Conservation (phyloP, 2,797 vertebrate genomes). For the Melanotaenia boesemani region DNA sequence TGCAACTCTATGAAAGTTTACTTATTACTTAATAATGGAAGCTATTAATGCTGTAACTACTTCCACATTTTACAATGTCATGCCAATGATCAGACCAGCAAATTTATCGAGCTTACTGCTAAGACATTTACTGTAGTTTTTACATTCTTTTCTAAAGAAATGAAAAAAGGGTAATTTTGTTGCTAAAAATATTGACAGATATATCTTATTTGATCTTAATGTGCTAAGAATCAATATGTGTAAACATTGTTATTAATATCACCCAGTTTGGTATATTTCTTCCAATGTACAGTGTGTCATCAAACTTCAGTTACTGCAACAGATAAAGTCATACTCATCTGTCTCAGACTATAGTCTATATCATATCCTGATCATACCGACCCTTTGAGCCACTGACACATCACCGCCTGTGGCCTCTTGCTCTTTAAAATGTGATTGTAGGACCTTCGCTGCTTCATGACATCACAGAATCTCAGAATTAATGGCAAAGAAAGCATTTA, state of each 20-base stretch:
- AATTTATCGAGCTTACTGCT: background rate
- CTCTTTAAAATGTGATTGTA: constrained; percentile 58
- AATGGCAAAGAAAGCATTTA: constrained; percentile 69
- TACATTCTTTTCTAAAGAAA: background rate
- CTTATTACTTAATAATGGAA: background rate
- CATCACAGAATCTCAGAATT: constrained; percentile 47
- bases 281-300: constrained; percentile 19
- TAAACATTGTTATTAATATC: constrained; percentile 1
- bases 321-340: constrained; percentile 30
- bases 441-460: constrained; percentile 49
- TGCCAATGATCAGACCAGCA: constrained; percentile 20
- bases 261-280: background rate
- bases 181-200: background rate
- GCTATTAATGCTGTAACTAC: background rate
- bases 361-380: constrained; percentile 36
- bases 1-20: background rate
- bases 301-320: constrained; percentile 9
- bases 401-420: constrained; percentile 67
- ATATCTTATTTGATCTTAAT: background rate
- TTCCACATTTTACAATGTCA: background rate
- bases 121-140: background rate
- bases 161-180: background rate
- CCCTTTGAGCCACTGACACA: constrained; percentile 62
- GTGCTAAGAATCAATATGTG: background rate
- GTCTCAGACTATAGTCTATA: constrained; percentile 9